Evolutionary conservation across 2,113 vertebrate species (phyloP), one percentile per base, ranked within the genome.

Genomic region (Tragelaphus scriptus): DNA sequence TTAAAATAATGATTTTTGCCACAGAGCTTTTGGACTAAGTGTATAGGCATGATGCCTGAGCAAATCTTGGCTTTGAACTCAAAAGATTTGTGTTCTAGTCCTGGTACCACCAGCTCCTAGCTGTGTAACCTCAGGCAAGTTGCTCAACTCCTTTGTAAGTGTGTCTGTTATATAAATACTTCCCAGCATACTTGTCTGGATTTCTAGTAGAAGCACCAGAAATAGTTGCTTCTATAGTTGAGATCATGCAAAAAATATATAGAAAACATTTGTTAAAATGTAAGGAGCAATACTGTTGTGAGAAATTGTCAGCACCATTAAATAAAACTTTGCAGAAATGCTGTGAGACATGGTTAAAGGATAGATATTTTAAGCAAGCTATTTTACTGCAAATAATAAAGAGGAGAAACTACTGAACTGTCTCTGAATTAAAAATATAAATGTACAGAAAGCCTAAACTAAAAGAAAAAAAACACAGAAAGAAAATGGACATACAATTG

Each of bases 391-490:
- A 49, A 90, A 91, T 85, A 82, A 80, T 6, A 44, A 92, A 25
- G 51, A 90, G 95, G 15, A 85, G 49, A 87, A 82, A 25, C 13
- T 55, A 61, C 61, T 58, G 28, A n/a, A 51, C 6, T 85, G 0
- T 81, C 82, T 71, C 58, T 89, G 23, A 88, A 89, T 91, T 97
- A 61, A 86, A 96, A 91, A 81, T 51, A 63, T 36, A 53, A 88
- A 93, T 40, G 11, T 53, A 58, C 10, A 75, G 51, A 88, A 96
- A 88, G 32, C 2, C 1, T 12, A 61, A 63, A 30, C 16, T 55
- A 40, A 17, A 36, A 56, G 81, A 30, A 71, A 6, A 84, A 77
- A 65, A 9, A 16, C 5, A 51, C 36, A 32, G 30, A 28, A 55
- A n/a, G 21, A 65, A 91, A 85, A 56, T 61, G 9, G 1, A 63